Evolutionary conservation across 2,113 vertebrate species (phyloP).

Genomic region (Colius striatus): DNA sequence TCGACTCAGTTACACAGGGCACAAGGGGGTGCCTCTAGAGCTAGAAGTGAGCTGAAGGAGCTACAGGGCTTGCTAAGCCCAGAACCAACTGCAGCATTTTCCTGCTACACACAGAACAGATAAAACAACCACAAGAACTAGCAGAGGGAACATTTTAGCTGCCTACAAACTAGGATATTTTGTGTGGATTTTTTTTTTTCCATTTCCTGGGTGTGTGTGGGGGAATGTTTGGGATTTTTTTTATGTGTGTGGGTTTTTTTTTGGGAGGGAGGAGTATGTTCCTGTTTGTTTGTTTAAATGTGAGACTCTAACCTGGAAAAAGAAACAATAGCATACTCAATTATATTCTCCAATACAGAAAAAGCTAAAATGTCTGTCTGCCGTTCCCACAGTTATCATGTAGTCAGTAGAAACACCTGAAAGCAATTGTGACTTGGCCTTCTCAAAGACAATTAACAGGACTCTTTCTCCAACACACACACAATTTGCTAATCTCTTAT

Average conservation of each 20-base stretch:
- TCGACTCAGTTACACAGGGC: rapidly evolving
- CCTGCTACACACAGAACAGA: neutral
- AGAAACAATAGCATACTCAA: neutral
- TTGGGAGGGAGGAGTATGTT: no score
- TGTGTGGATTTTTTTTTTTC: neutral
- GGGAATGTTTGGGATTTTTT: neutral
- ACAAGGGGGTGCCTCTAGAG: neutral
- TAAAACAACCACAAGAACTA: rapidly evolving
- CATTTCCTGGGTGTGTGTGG: neutral
- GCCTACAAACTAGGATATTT: neutral
- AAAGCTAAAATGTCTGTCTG: neutral
- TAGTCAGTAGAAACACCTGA: neutral
- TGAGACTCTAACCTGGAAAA: neutral
- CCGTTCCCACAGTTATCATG: rapidly evolving
- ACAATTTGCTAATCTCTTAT: neutral
- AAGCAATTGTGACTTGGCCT: neutral
- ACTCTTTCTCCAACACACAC: neutral
- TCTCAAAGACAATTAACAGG: neutral
- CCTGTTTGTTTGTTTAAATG: neutral
- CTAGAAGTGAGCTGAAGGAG: rapidly evolving
- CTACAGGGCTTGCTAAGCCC: no score
- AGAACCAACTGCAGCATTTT: neutral
- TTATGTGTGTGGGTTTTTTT: no score
- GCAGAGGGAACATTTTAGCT: neutral
- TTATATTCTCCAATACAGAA: neutral